Evolutionary conservation across 1,140 invertebrate genomes (phyloP), one percentile per base, ranked within the genome.

Genomic region (Ips typographus): DNA sequence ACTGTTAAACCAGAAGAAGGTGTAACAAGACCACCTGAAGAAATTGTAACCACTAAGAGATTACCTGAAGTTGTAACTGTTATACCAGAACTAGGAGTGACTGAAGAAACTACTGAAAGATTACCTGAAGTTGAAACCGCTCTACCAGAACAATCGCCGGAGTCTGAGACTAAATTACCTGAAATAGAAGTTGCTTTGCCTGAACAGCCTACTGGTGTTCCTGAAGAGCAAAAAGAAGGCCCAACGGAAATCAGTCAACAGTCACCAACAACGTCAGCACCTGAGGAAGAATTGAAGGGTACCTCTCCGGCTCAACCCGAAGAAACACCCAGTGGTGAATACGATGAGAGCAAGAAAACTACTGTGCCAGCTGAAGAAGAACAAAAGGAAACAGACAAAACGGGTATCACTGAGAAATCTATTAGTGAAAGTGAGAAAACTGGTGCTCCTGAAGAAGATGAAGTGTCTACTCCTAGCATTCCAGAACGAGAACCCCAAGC

Each of bases 371-470:
- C 38, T 4, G 55, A 57, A 57, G 55, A 57, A 57, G 55, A 6
- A n/a, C 36, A 57, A 57, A 57, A 47, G 44, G n/a, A 47, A n/a
- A 47, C 4, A 47, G 4, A 47, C 4, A 4, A 47, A 55, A 62
- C 58, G 7, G 41, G 61, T 65, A 47, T 52, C 43, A 53, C 65
- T 52, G 38, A 22, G 22, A 22, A 22, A 5, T 47, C 44, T 5
- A 22, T 22, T 43, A 59, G 42, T 56, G 38, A 40, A 51, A 44
- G 8, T 8, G 4, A 5, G 4, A 8, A 44, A 47, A 36, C 39
- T 38, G 58, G 58, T 57, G 62, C 2, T 6, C 5, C 40, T 22
- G 40, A 68, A 38, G 64, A 65, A 65, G 62, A 47, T 36, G 63
- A 53, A 59, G 22, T 2, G 2, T 62, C 51, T 58, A 40, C 56